These are phyloP conservation scores for Escarpia spicata DNA, from an alignment of 2,888 invertebrate species.

Conservation along the genomic window DNA sequence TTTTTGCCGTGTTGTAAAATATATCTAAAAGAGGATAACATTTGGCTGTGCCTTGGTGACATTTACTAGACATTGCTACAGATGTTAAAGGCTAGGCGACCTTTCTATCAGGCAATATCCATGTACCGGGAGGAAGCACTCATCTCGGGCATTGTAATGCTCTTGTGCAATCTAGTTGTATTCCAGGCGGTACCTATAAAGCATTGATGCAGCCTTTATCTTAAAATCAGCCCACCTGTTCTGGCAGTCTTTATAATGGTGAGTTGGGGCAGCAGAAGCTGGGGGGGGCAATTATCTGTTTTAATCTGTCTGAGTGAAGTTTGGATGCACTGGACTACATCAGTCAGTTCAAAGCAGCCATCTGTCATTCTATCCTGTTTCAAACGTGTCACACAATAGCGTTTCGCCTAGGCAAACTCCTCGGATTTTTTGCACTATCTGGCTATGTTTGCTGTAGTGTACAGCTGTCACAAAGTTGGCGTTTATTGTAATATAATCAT, in stretches of 20 bases:
- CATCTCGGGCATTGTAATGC: neutral
- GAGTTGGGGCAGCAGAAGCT: neutral
- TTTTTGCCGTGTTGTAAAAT: neutral
- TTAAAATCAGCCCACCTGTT: conserved; percentile 7
- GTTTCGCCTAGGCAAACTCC: neutral
- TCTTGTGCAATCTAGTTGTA: neutral
- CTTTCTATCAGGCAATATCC: neutral
- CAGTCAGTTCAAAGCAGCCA: neutral
- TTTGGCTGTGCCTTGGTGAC: neutral
- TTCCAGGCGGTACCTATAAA: neutral
- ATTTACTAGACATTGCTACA: neutral
- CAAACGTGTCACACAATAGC: neutral
- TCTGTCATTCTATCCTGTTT: neutral
- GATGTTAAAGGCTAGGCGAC: neutral
- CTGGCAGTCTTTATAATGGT: neutral
- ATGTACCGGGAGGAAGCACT: neutral
- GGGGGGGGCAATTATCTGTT: conserved; percentile 7
- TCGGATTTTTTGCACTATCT: neutral
- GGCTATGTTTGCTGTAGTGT: neutral
- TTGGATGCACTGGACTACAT: neutral
- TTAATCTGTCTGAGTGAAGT: conserved; percentile 3
- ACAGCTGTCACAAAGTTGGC: neutral
- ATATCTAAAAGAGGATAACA: neutral
- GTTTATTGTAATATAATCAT: neutral
- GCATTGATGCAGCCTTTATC: neutral